Conservation (phyloP, 2,888 invertebrate species). For the Helleia helle region DNA sequence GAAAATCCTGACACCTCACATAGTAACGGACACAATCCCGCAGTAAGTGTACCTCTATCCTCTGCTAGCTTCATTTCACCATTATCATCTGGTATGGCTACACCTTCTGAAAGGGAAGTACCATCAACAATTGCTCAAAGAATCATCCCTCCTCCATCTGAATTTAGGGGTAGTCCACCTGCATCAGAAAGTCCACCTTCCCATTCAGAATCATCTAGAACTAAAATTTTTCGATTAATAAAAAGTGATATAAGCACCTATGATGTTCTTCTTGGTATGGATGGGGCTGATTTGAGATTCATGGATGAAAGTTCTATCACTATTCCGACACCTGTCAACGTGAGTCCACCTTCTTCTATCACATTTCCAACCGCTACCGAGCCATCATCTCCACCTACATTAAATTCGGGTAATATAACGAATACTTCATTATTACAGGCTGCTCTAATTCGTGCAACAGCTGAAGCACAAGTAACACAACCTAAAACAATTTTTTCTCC, state of each 20-base stretch:
- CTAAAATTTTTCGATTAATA: slow-evolving; percentile 69
- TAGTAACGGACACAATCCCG: slow-evolving; percentile 38
- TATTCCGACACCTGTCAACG: slow-evolving; percentile 84
- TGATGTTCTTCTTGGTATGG: slow-evolving; percentile 84
- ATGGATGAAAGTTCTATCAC: slow-evolving; percentile 94
- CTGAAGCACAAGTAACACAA: slow-evolving; percentile 63
- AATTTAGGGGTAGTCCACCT: slow-evolving; percentile 80
- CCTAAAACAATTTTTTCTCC: slow-evolving; percentile 56
- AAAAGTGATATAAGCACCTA: slow-evolving; percentile 77
- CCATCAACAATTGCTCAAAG: slow-evolving; percentile 75
- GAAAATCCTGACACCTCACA: slow-evolving; percentile 64
- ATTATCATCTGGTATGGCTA: slow-evolving; percentile 52
- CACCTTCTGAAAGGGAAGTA: slow-evolving; percentile 60
- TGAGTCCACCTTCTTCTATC: slow-evolving; percentile 82
- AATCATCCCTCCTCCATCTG: slow-evolving; percentile 83
- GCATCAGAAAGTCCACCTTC: slow-evolving; percentile 78
- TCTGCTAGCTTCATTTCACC: slow-evolving; percentile 51
- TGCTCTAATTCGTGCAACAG: slow-evolving; percentile 80
- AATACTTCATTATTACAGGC: slow-evolving; percentile 82
- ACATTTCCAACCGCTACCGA: slow-evolving; percentile 76
- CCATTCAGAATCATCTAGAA: slow-evolving; percentile 67
- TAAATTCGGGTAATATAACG: slow-evolving; percentile 58
- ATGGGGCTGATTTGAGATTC: slow-evolving; percentile 89
- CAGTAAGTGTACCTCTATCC: slow-evolving; percentile 42
- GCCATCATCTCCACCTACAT: slow-evolving; percentile 75